phyloP scores from a whole-genome alignment of 2,113 vertebrate species.

The Odocoileus hemionus region DNA sequence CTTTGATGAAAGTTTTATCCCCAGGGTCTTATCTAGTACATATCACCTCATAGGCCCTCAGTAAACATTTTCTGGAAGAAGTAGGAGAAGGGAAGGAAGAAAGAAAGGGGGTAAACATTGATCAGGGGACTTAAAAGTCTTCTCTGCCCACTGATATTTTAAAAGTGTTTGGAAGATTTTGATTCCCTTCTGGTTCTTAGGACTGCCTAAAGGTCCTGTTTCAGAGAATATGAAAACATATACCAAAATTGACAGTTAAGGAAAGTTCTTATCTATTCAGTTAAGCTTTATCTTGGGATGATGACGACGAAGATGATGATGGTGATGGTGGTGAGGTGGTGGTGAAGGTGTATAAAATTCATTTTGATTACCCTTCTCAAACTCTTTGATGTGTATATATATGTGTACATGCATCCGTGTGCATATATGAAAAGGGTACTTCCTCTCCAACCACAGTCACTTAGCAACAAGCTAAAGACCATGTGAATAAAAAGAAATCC shows the following conservation, averaged over 20 bases:
- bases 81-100: too few relatives aligned
- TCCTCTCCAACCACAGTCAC: neutral
- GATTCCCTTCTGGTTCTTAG: neutral
- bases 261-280: neutral
- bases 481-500: neutral
- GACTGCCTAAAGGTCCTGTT: neutral
- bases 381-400: neutral
- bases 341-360: neutral
- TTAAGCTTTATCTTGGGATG: neutral
- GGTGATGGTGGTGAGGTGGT: neutral
- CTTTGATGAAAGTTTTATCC: neutral
- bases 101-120: neutral
- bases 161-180: neutral
- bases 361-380: neutral
- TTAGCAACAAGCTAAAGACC: neutral
- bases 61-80: neutral
- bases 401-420: neutral
- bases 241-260: neutral
- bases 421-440: neutral
- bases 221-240: neutral
- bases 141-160: neutral
- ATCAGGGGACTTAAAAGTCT: neutral
- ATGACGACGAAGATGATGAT: rapidly evolving
- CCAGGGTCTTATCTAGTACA: neutral
- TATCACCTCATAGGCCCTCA: neutral